Conservation (phyloP, 1,140 invertebrate species). For the Macrosteles quadrilineatus region DNA sequence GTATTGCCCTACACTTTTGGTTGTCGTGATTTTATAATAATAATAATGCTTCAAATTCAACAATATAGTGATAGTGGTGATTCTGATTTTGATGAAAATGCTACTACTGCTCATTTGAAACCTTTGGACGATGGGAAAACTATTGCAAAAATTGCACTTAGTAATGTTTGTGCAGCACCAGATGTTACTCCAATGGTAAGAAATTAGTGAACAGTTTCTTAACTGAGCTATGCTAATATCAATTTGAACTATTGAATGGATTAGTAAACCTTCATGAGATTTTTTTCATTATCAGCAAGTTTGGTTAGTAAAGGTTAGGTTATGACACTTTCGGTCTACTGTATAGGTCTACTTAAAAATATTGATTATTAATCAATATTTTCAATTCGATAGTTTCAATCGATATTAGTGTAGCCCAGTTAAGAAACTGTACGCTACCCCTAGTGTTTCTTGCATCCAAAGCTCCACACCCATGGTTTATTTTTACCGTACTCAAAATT, state of each 20-base stretch:
- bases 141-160: conserved; percentile 49
- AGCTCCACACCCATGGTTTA: not conserved
- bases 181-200: conserved; percentile 74
- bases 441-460: not conserved
- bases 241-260: conserved; percentile 1
- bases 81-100: conserved; percentile 49
- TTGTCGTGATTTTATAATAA: too few relatives aligned
- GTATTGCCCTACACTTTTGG: too few relatives aligned
- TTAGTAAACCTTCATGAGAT: not conserved
- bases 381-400: too few relatives aligned
- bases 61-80: conserved; percentile 65
- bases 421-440: too few relatives aligned
- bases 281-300: too few relatives aligned
- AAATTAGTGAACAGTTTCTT: too few relatives aligned
- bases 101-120: conserved; percentile 57
- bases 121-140: conserved; percentile 47
- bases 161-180: conserved; percentile 73
- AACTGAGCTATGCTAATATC: conserved; percentile 10
- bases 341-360: not conserved
- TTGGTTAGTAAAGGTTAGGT: too few relatives aligned
- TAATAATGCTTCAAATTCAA: conserved; percentile 50
- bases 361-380: too few relatives aligned
- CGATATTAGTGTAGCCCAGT: too few relatives aligned
- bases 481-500: not conserved
- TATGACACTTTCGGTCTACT: not conserved